Evolutionary conservation across 2,888 invertebrate genomes (phyloP).

Genomic region (Melipona beecheii): DNA sequence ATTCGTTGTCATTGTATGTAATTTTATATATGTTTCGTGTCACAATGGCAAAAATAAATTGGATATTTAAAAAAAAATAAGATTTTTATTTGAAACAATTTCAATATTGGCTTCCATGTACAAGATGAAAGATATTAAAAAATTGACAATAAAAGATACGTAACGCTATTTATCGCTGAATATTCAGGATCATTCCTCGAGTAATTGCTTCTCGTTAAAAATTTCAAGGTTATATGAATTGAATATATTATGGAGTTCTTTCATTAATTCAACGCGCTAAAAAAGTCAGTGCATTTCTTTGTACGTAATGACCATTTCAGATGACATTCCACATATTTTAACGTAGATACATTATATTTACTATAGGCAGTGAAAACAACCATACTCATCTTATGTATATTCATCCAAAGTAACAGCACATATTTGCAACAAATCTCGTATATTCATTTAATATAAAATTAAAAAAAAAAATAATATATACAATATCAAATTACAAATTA

Average conservation of each 20-base stretch:
- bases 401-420: no score
- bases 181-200: constrained; percentile 12
- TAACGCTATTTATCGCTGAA: neutral
- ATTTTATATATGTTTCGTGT: neutral
- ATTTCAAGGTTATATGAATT: constrained; percentile 3
- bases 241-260: neutral
- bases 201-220: neutral
- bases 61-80: no score
- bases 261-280: constrained; percentile 4
- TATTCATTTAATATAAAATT: constrained; percentile 1
- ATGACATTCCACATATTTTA: neutral
- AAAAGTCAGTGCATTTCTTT: neutral
- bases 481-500: neutral
- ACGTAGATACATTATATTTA: neutral
- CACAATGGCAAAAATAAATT: neutral
- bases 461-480: neutral
- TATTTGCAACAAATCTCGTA: neutral
- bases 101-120: neutral
- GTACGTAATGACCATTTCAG: neutral
- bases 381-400: neutral
- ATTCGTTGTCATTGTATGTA: no score
- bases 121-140: neutral
- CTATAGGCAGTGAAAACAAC: neutral
- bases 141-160: neutral
- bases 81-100: neutral